These are phyloP conservation scores for Eupithecia insigniata DNA, from an alignment of 2,888 invertebrate genomes.

Conservation along the genomic window DNA sequence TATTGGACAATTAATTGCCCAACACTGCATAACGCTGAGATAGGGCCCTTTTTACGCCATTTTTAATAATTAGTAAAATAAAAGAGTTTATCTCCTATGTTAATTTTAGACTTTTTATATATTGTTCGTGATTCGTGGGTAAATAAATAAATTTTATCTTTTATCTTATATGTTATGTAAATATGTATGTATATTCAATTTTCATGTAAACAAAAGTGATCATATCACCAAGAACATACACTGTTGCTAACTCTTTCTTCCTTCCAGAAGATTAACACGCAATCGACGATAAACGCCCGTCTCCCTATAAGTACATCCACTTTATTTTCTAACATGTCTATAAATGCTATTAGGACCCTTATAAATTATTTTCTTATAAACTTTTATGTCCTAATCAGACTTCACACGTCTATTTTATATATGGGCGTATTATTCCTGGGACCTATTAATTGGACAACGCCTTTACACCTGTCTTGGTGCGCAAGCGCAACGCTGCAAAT, in stretches of 20 bases:
- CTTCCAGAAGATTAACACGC: not conserved
- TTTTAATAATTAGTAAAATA: no score
- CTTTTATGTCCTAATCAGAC: constrained; percentile 30
- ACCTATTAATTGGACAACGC: constrained; percentile 31
- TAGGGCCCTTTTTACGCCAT: no score
- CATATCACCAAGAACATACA: not conserved
- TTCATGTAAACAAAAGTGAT: not conserved
- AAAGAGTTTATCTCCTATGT: no score
- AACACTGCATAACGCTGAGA: no score
- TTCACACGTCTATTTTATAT: constrained; percentile 23
- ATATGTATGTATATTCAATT: no score
- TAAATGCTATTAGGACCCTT: not conserved
- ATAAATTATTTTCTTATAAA: constrained; percentile 8
- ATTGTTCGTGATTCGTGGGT: no score
- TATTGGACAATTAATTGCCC: no score
- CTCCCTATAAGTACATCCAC: not conserved
- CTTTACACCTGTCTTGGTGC: constrained; percentile 23
- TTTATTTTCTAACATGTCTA: constrained; percentile 4
- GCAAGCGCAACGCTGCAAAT: not conserved
- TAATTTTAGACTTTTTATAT: no score
- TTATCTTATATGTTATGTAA: no score
- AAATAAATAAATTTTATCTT: no score
- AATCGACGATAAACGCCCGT: not conserved
- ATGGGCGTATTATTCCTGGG: not conserved
- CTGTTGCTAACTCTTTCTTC: not conserved